phyloP scores from a whole-genome alignment of 1,140 invertebrate species.

The Oncopeltus fasciatus region DNA sequence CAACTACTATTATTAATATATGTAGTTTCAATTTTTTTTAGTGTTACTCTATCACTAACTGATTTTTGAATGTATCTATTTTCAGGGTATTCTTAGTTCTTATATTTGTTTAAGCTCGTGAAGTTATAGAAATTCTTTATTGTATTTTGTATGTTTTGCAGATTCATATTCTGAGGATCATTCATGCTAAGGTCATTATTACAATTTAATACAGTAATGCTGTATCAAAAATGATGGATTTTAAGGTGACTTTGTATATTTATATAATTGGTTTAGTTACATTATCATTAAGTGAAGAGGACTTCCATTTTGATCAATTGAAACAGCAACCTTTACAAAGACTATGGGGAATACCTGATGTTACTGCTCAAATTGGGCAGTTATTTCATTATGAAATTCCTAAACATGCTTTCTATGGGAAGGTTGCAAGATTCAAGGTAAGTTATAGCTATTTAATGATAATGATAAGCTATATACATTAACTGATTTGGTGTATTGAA shows the following conservation, averaged over 20 bases:
- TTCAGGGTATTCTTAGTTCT: too few species aligned
- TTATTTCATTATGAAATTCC: conserved; percentile 22
- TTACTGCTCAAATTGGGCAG: conserved; percentile 18
- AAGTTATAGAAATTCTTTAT: not conserved
- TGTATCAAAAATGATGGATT: not conserved
- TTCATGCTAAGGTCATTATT: not conserved
- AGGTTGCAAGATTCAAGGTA: conserved; percentile 18
- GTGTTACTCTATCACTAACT: not conserved
- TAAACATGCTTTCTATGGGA: conserved; percentile 20
- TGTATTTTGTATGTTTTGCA: not conserved
- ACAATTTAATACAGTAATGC: not conserved
- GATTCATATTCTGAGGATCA: not conserved
- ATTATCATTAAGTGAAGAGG: conserved; percentile 4
- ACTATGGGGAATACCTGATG: conserved; percentile 22
- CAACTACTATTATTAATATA: too few species aligned
- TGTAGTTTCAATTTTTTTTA: too few species aligned
- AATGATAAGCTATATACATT: too few species aligned
- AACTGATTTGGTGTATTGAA: too few species aligned
- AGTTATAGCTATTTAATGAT: too few species aligned
- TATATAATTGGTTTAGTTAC: not conserved
- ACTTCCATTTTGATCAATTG: conserved; percentile 17
- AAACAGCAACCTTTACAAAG: conserved; percentile 15
- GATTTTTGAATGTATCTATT: too few species aligned
- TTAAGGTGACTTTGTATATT: not conserved
- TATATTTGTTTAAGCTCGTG: too few species aligned